Evolutionary conservation across 2,888 invertebrate species (phyloP).

Genomic region (Harpalus rufipes): DNA sequence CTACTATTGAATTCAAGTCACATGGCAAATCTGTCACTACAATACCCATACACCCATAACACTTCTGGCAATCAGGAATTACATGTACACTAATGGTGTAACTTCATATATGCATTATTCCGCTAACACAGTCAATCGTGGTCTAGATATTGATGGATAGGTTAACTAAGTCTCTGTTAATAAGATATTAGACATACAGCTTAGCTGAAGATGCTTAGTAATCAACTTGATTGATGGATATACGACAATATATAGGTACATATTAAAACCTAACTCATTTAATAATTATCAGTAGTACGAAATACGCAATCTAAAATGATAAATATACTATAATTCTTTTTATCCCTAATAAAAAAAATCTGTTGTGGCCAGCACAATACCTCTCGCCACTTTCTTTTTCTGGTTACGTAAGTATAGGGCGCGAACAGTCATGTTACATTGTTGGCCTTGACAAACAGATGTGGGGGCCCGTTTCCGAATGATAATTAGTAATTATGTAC

Average conservation of each 20-base stretch:
- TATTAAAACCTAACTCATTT: no score
- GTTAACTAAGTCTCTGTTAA: background rate
- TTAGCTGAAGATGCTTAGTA: background rate
- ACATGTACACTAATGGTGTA: background rate
- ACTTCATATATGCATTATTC: background rate
- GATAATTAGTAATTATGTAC: no score
- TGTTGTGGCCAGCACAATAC: no score
- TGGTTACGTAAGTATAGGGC: no score
- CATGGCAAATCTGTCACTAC: background rate
- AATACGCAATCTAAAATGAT: no score
- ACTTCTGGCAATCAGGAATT: background rate
- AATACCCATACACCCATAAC: background rate
- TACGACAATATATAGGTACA: background rate
- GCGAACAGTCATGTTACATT: no score
- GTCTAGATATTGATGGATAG: constrained; percentile 9
- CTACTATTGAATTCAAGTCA: no score
- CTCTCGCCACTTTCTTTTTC: no score
- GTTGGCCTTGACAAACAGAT: no score
- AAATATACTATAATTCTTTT: no score
- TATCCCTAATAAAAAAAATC: no score
- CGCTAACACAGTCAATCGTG: background rate
- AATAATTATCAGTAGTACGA: background rate
- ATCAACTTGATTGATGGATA: background rate
- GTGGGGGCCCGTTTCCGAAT: no score
- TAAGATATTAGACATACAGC: background rate